A percentile compares a stretch with the other conserved stretches of the same genome.
Evolutionary conservation across 1,140 invertebrate genomes (phyloP).

Genomic region (Camponotus pennsylvanicus): DNA sequence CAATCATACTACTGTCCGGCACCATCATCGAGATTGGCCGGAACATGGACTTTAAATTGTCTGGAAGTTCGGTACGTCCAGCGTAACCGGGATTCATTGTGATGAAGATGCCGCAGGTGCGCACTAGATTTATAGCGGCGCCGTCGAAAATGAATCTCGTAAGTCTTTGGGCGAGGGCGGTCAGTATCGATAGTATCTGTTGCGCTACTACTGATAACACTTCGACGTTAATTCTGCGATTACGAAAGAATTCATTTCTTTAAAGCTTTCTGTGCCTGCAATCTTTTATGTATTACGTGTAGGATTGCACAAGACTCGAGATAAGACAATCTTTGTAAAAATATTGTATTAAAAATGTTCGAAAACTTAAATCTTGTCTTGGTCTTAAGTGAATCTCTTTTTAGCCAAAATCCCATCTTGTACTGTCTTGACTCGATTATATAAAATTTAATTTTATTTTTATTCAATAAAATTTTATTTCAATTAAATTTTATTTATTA

Average conservation of each 20-base stretch:
- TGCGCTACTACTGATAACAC: conserved; percentile 95
- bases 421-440: too few relatives aligned
- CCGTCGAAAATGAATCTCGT: conserved; percentile 94
- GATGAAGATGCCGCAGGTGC: conserved; percentile 94
- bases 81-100: conserved; percentile 98
- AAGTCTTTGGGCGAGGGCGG: conserved; percentile 89
- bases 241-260: conserved; percentile 22
- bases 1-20: conserved; percentile 95
- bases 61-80: conserved; percentile 95
- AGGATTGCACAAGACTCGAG: too few relatives aligned
- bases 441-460: too few relatives aligned
- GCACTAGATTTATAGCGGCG: conserved; percentile 90
- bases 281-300: not conserved
- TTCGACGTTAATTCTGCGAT: conserved; percentile 93
- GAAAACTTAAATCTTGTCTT: too few relatives aligned
- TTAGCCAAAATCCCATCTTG: too few relatives aligned
- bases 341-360: too few relatives aligned
- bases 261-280: not conserved
- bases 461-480: too few relatives aligned
- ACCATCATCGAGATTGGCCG: conserved; percentile 98
- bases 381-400: too few relatives aligned
- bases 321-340: too few relatives aligned
- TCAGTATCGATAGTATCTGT: conserved; percentile 91
- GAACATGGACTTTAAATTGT: conserved; percentile 97
- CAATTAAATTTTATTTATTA: too few relatives aligned